phyloP scores from a whole-genome alignment of 2,888 invertebrate genomes.

The Acleris sparsana region DNA sequence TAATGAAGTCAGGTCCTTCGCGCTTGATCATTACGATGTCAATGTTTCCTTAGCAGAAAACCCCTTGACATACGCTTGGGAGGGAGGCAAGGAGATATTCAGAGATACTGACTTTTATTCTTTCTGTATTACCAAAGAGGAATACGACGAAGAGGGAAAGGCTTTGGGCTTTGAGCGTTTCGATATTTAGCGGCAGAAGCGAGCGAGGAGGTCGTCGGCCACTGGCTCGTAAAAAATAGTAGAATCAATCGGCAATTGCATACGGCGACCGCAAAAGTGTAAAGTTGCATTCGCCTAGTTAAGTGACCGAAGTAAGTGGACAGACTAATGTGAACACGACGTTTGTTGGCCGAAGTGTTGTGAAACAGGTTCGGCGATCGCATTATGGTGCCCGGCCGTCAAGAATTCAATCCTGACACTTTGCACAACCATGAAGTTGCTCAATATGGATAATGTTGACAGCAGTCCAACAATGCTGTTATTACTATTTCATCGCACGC shows the following conservation, averaged over 20 bases:
- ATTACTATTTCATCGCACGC: no score
- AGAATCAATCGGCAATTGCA: not conserved
- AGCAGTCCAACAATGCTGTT: no score
- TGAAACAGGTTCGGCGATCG: no score
- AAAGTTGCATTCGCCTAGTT: no score
- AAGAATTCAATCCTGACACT: no score
- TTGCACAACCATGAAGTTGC: no score
- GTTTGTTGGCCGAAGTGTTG: no score
- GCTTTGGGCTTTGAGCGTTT: conserved; percentile 82
- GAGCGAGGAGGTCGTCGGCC: conserved; percentile 63
- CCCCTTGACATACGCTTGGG: conserved; percentile 94
- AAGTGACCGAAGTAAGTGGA: no score
- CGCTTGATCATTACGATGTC: conserved; percentile 90
- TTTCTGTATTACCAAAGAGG: conserved; percentile 89
- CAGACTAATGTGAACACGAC: no score
- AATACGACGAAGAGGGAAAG: conserved; percentile 95
- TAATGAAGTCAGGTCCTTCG: conserved; percentile 89
- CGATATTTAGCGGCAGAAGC: conserved; percentile 77
- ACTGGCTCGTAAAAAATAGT: conserved; percentile 58
- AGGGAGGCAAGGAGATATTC: conserved; percentile 91
- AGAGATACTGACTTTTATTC: conserved; percentile 89
- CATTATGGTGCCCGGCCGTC: no score
- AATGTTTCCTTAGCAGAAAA: conserved; percentile 85
- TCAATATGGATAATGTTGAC: no score
- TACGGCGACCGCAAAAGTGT: no score